These are phyloP conservation scores for Adoxophyes honmai DNA, from an alignment of 1,140 invertebrate species.

Conservation along the genomic window DNA sequence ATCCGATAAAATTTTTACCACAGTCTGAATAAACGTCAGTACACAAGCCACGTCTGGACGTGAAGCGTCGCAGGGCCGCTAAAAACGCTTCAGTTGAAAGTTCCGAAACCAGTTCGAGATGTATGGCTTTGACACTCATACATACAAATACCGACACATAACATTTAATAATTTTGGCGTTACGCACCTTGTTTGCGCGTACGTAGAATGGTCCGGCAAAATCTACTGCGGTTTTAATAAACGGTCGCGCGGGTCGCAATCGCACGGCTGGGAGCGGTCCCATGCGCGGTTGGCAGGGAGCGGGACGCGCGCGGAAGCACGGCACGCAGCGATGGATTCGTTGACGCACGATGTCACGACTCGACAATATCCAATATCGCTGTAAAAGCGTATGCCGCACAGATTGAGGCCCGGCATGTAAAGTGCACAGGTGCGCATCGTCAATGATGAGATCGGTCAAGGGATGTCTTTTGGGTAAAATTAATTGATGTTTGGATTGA, in stretches of 20 bases:
- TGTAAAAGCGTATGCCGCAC: not conserved
- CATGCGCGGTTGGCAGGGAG: slow-evolving; percentile 8
- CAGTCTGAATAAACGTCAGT: slow-evolving; percentile 18
- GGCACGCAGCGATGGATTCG: slow-evolving; percentile 15
- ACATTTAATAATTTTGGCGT: slow-evolving; percentile 24
- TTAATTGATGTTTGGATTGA: not conserved
- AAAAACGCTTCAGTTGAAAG: slow-evolving; percentile 45
- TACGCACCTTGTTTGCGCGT: slow-evolving; percentile 17
- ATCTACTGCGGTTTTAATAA: slow-evolving; percentile 19
- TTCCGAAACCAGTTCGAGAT: slow-evolving; percentile 58
- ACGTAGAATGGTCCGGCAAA: slow-evolving; percentile 19
- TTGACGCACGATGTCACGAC: slow-evolving; percentile 17
- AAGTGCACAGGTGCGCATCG: not conserved
- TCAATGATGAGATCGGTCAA: not conserved
- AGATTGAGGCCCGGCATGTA: not conserved
- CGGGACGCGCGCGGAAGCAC: slow-evolving; percentile 16
- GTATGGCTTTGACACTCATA: slow-evolving; percentile 54
- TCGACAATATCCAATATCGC: not conserved
- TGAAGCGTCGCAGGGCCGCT: slow-evolving; percentile 45
- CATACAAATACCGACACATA: slow-evolving; percentile 41
- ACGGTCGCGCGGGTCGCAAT: slow-evolving; percentile 1
- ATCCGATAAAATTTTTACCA: slow-evolving; percentile 22
- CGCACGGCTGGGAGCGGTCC: slow-evolving; percentile 3
- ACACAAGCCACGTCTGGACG: slow-evolving; percentile 32
- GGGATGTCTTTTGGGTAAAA: not conserved